Conservation (phyloP, 1,140 invertebrate genomes). For the Matsumurasca onukii region DNA sequence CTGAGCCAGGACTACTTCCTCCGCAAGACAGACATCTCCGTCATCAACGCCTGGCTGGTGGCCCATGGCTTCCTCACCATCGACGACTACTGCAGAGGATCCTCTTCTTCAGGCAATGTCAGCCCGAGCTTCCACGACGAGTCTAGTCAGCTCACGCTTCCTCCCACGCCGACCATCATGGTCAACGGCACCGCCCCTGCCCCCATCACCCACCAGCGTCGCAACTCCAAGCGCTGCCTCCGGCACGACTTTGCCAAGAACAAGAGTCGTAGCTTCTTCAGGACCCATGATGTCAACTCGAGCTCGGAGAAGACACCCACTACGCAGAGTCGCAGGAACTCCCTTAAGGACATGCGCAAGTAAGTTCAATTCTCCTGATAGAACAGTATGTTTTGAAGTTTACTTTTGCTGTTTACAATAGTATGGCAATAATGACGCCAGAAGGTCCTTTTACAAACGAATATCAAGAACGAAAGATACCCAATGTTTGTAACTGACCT, state of each 20-base stretch:
- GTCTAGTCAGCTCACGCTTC: conserved; percentile 31
- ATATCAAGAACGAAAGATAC: too few species aligned
- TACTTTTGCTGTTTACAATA: too few species aligned
- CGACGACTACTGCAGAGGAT: conserved; percentile 44
- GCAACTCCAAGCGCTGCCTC: conserved; percentile 53
- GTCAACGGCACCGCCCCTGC: conserved; percentile 15
- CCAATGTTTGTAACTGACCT: too few species aligned
- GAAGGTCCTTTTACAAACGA: too few species aligned
- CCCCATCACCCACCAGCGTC: conserved; percentile 40
- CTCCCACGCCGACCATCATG: conserved; percentile 29
- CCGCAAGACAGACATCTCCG: conserved; percentile 50
- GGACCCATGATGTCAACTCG: conserved; percentile 47
- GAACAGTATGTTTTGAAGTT: too few species aligned
- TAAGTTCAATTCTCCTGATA: too few species aligned
- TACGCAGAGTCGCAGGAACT: conserved; percentile 45
- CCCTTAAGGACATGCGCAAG: conserved; percentile 51
- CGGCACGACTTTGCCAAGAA: conserved; percentile 54
- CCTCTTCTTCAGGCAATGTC: conserved; percentile 35
- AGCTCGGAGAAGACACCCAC: conserved; percentile 41
- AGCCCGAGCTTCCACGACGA: conserved; percentile 35
- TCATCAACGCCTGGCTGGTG: conserved; percentile 55
- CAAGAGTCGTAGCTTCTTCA: conserved; percentile 53
- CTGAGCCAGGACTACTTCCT: conserved; percentile 52
- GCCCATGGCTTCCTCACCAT: conserved; percentile 52
- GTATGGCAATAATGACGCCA: too few species aligned